Conservation (phyloP, 2,797 vertebrate genomes). For the Limnodromus scolopaceus region DNA sequence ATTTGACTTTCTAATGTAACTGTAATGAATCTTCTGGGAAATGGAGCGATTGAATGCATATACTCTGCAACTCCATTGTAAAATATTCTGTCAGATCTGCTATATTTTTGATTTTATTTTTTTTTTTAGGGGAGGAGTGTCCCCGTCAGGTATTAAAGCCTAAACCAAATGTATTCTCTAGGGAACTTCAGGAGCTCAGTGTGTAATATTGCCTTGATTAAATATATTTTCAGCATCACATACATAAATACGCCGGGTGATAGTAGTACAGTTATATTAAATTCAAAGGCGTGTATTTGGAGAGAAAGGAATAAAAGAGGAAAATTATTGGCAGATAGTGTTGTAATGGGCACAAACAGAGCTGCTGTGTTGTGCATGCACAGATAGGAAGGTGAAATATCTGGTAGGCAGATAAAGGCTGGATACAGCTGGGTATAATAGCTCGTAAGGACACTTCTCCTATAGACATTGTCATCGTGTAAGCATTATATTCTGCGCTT, state of each 20-base stretch:
- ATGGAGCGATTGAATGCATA: slow-evolving; percentile 80
- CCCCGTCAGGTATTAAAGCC: slow-evolving; percentile 79
- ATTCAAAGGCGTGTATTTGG: slow-evolving; percentile 46
- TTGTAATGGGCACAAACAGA: slow-evolving; percentile 5
- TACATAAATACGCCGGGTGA: slow-evolving; percentile 54
- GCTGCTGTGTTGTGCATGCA: not conserved
- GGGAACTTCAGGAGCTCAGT: slow-evolving; percentile 44
- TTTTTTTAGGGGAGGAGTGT: slow-evolving; percentile 61
- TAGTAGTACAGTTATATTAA: slow-evolving; percentile 36
- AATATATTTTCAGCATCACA: slow-evolving; percentile 61
- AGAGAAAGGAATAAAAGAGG: slow-evolving; percentile 45
- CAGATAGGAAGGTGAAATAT: slow-evolving; percentile 31
- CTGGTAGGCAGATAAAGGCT: slow-evolving; percentile 18
- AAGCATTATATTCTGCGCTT: not conserved
- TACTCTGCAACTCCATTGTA: slow-evolving; percentile 78
- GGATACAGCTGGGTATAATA: not conserved
- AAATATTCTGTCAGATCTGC: slow-evolving; percentile 81
- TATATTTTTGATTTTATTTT: slow-evolving; percentile 75
- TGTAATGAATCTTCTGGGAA: slow-evolving; percentile 94
- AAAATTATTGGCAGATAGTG: slow-evolving; percentile 47
- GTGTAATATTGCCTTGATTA: slow-evolving; percentile 55
- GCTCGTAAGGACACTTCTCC: not conserved
- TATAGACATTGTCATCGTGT: not conserved
- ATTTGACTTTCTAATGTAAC: slow-evolving; percentile 99
- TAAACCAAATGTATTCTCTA: slow-evolving; percentile 62